phyloP scores from a whole-genome alignment of 2,797 vertebrate species.

The Aselliscus stoliczkanus region DNA sequence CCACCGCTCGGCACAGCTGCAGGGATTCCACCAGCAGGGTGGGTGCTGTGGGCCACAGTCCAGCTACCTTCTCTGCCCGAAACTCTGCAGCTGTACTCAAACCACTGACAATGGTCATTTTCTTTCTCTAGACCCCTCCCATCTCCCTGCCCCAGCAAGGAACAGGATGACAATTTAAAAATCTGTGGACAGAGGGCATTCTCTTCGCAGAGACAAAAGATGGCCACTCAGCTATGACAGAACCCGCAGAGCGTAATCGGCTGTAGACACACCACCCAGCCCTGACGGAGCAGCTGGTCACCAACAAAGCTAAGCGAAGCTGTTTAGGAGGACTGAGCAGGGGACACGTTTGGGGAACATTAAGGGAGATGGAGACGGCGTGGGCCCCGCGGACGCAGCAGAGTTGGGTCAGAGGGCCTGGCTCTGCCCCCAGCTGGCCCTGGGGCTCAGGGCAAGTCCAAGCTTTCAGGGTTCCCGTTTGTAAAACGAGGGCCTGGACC shows the following conservation, averaged over 20 bases:
- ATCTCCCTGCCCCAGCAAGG: background rate
- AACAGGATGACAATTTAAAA: background rate
- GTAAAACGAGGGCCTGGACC: background rate
- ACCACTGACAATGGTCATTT: background rate
- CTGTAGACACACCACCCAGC: background rate
- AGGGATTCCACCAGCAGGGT: background rate
- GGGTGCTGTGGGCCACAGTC: background rate
- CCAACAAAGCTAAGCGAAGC: too few species aligned
- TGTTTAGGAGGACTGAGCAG: fast-evolving
- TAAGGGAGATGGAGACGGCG: fast-evolving
- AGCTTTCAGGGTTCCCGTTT: too few species aligned
- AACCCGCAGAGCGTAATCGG: background rate
- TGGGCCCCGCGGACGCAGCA: background rate
- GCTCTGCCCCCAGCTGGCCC: background rate
- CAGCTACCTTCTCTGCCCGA: background rate
- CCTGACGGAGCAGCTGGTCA: fast-evolving
- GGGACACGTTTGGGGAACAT: background rate
- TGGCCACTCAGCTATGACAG: background rate
- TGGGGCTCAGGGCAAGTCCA: background rate
- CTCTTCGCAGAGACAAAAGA: too few species aligned
- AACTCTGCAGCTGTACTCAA: background rate
- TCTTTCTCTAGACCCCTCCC: background rate
- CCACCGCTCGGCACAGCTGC: background rate
- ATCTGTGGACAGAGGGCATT: too few species aligned
- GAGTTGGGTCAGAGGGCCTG: fast-evolving